Evolutionary conservation across 2,888 invertebrate species (phyloP).

Genomic region (Scaptomyza polygonia): DNA sequence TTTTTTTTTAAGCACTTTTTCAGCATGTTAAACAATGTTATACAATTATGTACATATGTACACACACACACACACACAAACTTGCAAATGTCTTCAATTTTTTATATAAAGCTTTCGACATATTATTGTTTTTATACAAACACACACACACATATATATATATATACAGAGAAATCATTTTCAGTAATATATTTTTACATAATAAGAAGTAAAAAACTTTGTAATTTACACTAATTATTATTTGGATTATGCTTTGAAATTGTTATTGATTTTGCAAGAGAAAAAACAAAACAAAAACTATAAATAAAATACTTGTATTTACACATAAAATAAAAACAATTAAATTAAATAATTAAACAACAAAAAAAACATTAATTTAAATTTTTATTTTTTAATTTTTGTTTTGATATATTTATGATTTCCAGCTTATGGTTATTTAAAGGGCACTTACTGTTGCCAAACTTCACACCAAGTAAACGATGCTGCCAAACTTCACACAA

Average conservation of each 20-base stretch:
- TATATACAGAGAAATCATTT: constrained; percentile 45
- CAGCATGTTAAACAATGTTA: constrained; percentile 32
- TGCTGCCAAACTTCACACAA: constrained; percentile 24
- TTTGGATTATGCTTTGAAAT: constrained; percentile 64
- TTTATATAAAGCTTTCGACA: constrained; percentile 7
- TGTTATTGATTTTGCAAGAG: constrained; percentile 68
- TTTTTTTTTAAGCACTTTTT: no score
- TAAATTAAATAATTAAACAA: constrained; percentile 61
- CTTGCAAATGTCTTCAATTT: neutral
- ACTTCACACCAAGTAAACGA: constrained; percentile 24
- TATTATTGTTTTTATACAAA: neutral
- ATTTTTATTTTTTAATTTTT: constrained; percentile 8
- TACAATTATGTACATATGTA: neutral
- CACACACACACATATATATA: constrained; percentile 15
- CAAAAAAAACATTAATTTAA: constrained; percentile 17
- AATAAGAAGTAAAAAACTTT: constrained; percentile 17
- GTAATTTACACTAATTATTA: constrained; percentile 43
- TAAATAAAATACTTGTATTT: constrained; percentile 72
- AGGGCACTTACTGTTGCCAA: constrained; percentile 38
- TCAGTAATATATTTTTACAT: constrained; percentile 27
- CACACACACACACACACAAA: constrained; percentile 3
- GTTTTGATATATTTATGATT: neutral
- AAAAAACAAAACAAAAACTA: constrained; percentile 43
- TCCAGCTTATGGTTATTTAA: constrained; percentile 2
- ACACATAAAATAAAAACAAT: constrained; percentile 66